Base-by-base conservation (phyloP, 2,797 vertebrate species). In the Pyrrhura leucotis region DNA sequence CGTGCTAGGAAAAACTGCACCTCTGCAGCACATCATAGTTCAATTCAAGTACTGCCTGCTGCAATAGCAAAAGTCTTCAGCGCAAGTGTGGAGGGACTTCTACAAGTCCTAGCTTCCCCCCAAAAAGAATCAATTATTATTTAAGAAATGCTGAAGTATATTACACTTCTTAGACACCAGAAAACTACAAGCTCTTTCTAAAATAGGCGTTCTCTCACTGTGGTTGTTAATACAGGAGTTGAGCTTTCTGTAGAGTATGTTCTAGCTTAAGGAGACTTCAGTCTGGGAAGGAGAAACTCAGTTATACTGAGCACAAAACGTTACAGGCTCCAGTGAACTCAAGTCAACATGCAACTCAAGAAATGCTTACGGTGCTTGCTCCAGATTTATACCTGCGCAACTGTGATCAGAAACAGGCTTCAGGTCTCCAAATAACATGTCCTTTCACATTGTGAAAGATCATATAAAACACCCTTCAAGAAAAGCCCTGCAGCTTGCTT, bases 401-500 rank as follows among this genome's bases (percentile, higher is more conserved):
- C 56, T 74, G 53, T 8, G 33, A 86, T 39, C 47, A 77, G 53
- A 94, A 95, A 69, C 35, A 66, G 47, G 31, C 45, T 90, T 86
- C 73, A 75, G 42, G 39, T 68, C 82, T 76, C 62, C 69, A 78
- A 59, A 42, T 68, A 56, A 90, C 47, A 63, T 1, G 1, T 79
- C 75, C 61, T 92, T 92, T 88, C 31, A 58, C 33, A n/a, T 0
- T 59, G 59, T 45, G 58, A 81, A 83, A 84, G 65, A 83, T 18
- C 0, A 0, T 37, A 33, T 19, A 74, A 75, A 9, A 10, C 16
- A 16, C 15, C 47, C 42, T 48, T 61, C 92, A 85, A 91, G 67
- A 85, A 79, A 79, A 37, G 25, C 51, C 40, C 66, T 23, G 29
- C 73, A 95, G 63, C 15, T 81, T 88, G 77, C 92, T 95, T 96